Evolutionary conservation across 2,888 invertebrate genomes (phyloP).

Genomic region (Acrocera orbiculus): DNA sequence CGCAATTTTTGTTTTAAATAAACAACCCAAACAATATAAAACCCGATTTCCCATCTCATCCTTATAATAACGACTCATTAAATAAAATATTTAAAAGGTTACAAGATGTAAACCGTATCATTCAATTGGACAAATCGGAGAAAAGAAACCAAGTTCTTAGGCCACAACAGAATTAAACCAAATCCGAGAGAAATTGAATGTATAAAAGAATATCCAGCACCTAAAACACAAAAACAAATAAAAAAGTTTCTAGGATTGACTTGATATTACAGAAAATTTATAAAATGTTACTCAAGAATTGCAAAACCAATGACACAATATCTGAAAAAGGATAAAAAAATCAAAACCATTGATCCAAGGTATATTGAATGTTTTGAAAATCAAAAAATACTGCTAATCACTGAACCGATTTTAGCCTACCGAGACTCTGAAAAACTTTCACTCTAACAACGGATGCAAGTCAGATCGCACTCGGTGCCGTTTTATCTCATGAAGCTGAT

Average conservation of each 20-base stretch:
- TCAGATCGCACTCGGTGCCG: slow-evolving; percentile 4
- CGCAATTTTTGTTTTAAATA: too few relatives aligned
- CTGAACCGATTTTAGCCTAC: slow-evolving; percentile 2
- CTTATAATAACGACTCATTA: too few relatives aligned
- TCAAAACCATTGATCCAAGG: neutral
- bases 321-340: slow-evolving; percentile 7
- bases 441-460: slow-evolving; percentile 6
- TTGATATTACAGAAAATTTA: slow-evolving; percentile 12
- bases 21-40: too few relatives aligned
- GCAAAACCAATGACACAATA: slow-evolving; percentile 10
- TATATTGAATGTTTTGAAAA: slow-evolving; percentile 6
- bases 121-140: too few relatives aligned
- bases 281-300: slow-evolving; percentile 9
- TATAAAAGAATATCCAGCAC: slow-evolving; percentile 4
- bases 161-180: too few relatives aligned
- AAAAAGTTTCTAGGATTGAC: slow-evolving; percentile 11
- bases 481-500: slow-evolving; percentile 4
- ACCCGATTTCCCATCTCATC: too few relatives aligned
- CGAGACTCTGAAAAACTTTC: slow-evolving; percentile 1
- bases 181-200: too few relatives aligned
- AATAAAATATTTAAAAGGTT: too few relatives aligned
- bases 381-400: slow-evolving; percentile 9
- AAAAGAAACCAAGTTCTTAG: too few relatives aligned
- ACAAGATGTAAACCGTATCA: too few relatives aligned
- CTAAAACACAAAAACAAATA: slow-evolving; percentile 7